Evolutionary conservation across 1,140 invertebrate genomes (phyloP).

Genomic region (Goniozus legneri): DNA sequence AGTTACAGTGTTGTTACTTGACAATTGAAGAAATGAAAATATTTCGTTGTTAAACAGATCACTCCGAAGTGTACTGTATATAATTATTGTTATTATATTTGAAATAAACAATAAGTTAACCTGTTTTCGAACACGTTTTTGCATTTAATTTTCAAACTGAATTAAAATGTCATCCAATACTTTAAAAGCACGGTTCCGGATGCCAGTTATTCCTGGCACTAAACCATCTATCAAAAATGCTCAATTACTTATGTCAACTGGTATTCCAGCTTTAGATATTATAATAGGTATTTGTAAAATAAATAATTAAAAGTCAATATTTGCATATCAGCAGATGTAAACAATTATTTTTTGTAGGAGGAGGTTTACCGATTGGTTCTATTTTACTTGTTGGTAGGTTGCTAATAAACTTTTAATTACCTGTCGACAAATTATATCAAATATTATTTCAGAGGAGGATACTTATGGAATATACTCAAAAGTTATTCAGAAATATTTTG

Average conservation of each 20-base stretch:
- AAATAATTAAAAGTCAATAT: constrained; percentile 4
- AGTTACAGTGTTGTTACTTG: too few species aligned
- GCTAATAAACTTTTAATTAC: constrained; percentile 1
- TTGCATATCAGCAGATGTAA: constrained; percentile 8
- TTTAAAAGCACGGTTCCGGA: constrained; percentile 18
- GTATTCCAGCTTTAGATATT: constrained; percentile 68
- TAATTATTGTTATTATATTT: too few species aligned
- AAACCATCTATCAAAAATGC: constrained; percentile 65
- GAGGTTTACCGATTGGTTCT: constrained; percentile 61
- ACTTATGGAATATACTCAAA: constrained; percentile 69
- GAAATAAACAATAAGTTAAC: too few species aligned
- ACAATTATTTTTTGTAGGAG: constrained; percentile 51
- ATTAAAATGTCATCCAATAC: constrained; percentile 16
- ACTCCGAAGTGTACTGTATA: too few species aligned
- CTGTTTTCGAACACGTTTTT: too few species aligned
- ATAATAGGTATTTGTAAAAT: constrained; percentile 57
- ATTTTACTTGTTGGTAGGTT: constrained; percentile 57
- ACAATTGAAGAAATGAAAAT: too few species aligned
- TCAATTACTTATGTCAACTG: constrained; percentile 66
- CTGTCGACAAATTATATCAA: neutral
- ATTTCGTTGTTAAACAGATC: too few species aligned
- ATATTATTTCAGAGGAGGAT: constrained; percentile 70
- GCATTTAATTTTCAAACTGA: too few species aligned
- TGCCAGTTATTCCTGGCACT: constrained; percentile 59
- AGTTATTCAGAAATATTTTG: constrained; percentile 75